Conservation (phyloP, 2,113 vertebrate genomes). For the Pandion haliaetus region DNA sequence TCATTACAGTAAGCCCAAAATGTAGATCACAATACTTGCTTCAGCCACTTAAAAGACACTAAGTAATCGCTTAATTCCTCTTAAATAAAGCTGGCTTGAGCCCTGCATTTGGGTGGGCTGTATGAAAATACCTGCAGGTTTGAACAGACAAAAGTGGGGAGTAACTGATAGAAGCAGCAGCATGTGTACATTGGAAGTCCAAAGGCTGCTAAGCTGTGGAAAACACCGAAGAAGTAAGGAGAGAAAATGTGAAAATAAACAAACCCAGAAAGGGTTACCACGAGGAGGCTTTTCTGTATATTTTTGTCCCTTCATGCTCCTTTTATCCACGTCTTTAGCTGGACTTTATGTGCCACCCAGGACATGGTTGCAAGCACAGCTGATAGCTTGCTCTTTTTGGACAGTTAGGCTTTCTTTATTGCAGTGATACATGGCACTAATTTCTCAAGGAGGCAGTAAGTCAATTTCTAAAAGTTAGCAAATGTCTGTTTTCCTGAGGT, state of each 20-base stretch:
- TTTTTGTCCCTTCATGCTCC: neutral
- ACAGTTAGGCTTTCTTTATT: neutral
- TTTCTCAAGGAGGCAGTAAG: neutral
- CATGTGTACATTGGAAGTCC: fast-evolving
- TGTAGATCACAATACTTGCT: neutral
- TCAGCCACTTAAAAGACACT: neutral
- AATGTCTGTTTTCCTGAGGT: neutral
- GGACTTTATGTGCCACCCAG: neutral
- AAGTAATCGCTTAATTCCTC: neutral
- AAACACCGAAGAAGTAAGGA: neutral
- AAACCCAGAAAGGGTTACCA: neutral
- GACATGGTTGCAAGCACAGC: neutral
- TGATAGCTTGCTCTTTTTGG: neutral
- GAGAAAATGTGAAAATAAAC: neutral
- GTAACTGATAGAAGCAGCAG: neutral
- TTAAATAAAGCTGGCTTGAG: neutral
- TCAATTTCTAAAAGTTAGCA: neutral
- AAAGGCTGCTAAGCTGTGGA: neutral
- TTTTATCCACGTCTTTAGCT: neutral
- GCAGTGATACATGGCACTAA: neutral
- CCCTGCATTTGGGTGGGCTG: neutral
- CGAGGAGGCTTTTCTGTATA: neutral
- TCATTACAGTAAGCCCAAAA: neutral
- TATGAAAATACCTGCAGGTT: neutral
- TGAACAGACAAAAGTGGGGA: neutral